These are phyloP conservation scores for Anthonomus grandis DNA, from an alignment of 1,140 invertebrate genomes.

Conservation along the genomic window DNA sequence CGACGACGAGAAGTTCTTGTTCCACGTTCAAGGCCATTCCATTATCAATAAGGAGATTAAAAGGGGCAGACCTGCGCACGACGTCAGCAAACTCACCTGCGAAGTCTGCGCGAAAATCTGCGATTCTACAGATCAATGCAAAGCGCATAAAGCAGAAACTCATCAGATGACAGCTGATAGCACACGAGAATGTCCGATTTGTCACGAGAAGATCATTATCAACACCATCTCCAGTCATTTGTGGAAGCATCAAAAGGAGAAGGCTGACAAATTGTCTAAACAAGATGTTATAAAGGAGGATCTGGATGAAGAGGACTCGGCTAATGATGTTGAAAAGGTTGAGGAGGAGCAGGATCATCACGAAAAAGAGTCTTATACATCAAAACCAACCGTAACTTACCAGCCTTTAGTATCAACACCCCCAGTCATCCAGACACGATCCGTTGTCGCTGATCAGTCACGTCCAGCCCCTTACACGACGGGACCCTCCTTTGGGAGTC, in stretches of 20 bases:
- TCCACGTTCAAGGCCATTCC: slow-evolving; percentile 12
- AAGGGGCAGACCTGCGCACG: not conserved
- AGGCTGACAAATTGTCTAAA: slow-evolving; percentile 44
- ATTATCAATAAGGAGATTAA: not conserved
- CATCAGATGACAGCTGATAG: not conserved
- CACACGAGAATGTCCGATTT: not conserved
- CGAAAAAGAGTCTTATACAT: not conserved
- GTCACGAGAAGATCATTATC: not conserved
- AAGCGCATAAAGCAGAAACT: not conserved
- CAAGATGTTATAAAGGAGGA: too few species aligned
- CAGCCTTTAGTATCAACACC: not conserved
- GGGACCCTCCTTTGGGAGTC: not conserved
- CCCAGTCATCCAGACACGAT: not conserved
- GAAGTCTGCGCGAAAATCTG: slow-evolving; percentile 17
- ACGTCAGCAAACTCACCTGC: slow-evolving; percentile 4
- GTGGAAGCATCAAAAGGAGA: not conserved
- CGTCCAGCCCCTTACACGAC: not conserved
- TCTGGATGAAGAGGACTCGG: slow-evolving; percentile 66
- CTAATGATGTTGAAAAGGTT: slow-evolving; percentile 42
- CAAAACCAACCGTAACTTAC: not conserved
- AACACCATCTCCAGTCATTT: not conserved
- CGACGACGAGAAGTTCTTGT: slow-evolving; percentile 5
- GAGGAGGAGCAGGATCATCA: not conserved
- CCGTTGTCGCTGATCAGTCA: not conserved
- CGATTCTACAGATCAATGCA: not conserved